Percentiles rank a stretch among this genome's conserved stretches.
These are phyloP conservation scores for Helicolenus hilgendorfi DNA, from an alignment of 2,797 vertebrate genomes.

Conservation along the genomic window DNA sequence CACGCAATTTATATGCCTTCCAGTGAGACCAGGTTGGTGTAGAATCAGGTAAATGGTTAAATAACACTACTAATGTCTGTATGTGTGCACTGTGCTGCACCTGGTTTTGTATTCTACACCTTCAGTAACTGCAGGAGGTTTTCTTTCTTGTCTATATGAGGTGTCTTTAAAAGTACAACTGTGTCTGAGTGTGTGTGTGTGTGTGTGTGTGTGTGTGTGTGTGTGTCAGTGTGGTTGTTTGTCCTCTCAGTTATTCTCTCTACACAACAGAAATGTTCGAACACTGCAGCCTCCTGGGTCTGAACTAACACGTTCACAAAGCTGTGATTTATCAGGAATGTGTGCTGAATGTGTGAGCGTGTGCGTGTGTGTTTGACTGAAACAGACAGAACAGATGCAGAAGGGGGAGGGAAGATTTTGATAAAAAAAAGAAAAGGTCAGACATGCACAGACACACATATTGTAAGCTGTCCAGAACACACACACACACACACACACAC, in stretches of 20 bases:
- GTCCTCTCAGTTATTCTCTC: slow-evolving; percentile 3
- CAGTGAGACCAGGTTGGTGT: not conserved
- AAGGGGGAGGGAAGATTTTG: not conserved
- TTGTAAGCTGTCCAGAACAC: not conserved
- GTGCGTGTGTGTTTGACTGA: not conserved
- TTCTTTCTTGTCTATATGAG: not conserved
- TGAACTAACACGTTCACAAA: slow-evolving; percentile 23
- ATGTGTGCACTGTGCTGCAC: not conserved
- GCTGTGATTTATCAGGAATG: slow-evolving; percentile 54
- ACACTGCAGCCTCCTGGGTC: slow-evolving; percentile 21
- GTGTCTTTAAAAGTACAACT: not conserved
- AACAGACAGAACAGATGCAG: slow-evolving; percentile 16
- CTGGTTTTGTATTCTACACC: not conserved
- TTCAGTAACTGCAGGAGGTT: not conserved
- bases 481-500: slow-evolving; percentile 1
- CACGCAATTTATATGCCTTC: not conserved
- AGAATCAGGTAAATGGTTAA: not conserved
- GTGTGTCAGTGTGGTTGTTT: not conserved
- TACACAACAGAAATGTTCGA: not conserved
- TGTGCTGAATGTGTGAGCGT: not conserved
- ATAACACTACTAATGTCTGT: not conserved
- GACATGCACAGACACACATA: not conserved
- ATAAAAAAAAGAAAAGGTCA: not conserved
- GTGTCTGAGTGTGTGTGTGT: not conserved
- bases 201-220: not conserved